A percentile compares a stretch with the other conserved stretches of the same genome.
These are phyloP conservation scores for Agapetus fuscipes DNA, from an alignment of 2,888 invertebrate species.

Conservation along the genomic window DNA sequence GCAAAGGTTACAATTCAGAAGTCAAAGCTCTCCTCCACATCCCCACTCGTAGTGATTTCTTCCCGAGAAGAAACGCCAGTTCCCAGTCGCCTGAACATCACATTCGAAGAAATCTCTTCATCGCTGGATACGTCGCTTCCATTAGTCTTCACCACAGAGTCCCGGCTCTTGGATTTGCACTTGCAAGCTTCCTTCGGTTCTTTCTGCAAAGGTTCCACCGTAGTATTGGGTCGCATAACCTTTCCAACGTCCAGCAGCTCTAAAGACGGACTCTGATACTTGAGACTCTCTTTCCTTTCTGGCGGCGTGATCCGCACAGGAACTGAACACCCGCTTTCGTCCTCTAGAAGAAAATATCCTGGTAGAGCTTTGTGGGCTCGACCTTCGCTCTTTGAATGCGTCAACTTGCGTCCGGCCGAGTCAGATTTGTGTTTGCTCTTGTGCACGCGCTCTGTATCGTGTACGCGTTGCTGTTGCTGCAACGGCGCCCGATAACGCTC, in stretches of 20 bases:
- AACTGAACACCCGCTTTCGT: conserved; percentile 11
- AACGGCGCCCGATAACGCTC: conserved; percentile 4
- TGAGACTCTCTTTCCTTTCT: conserved; percentile 9
- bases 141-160: conserved; percentile 12
- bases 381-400: conserved; percentile 13
- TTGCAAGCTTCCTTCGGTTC: conserved; percentile 11
- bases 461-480: conserved; percentile 9
- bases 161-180: conserved; percentile 14
- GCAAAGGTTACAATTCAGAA: too few relatives aligned
- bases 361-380: conserved; percentile 7
- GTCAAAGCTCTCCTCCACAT: conserved; percentile 20
- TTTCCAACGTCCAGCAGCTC: conserved; percentile 14
- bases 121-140: conserved; percentile 15
- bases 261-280: conserved; percentile 13
- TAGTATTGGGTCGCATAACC: background rate
- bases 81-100: conserved; percentile 10
- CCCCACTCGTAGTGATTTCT: conserved; percentile 16
- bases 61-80: conserved; percentile 13
- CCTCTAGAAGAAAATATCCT: conserved; percentile 15
- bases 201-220: background rate
- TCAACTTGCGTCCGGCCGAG: conserved; percentile 7
- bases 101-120: conserved; percentile 4
- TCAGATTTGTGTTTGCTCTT: conserved; percentile 11
- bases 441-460: conserved; percentile 7
- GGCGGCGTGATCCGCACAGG: conserved; percentile 4